Conservation (phyloP, 2,113 vertebrate genomes). For the Cephalopholis sonnerati region DNA sequence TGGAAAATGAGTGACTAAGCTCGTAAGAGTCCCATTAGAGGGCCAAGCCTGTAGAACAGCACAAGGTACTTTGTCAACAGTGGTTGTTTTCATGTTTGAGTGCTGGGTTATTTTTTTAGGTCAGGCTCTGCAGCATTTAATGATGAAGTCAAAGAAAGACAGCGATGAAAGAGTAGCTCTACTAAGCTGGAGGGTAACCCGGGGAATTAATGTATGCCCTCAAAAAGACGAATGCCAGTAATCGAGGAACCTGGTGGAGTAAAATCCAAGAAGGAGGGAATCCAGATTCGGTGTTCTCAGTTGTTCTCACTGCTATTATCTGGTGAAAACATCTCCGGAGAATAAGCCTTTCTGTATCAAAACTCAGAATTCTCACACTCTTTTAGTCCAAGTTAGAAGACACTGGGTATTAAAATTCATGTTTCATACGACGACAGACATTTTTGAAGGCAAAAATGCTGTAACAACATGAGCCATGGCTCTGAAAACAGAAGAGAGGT, state of each 20-base stretch:
- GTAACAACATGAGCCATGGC: neutral
- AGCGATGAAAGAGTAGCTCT: slow-evolving; percentile 27
- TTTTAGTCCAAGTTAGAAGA: neutral
- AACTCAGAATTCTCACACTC: neutral
- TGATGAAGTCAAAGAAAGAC: slow-evolving; percentile 36
- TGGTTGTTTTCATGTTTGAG: slow-evolving; percentile 37
- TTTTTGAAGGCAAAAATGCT: neutral
- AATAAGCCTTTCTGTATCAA: slow-evolving; percentile 5
- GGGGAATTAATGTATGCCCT: slow-evolving; percentile 21
- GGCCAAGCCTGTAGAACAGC: neutral
- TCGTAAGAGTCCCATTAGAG: slow-evolving; percentile 12
- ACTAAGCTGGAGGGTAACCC: slow-evolving; percentile 22
- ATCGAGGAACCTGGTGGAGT: slow-evolving; percentile 27
- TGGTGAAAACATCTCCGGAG: neutral
- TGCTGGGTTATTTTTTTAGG: slow-evolving; percentile 34
- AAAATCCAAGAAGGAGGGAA: slow-evolving; percentile 18
- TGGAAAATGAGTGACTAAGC: neutral
- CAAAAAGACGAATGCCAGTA: slow-evolving; percentile 20
- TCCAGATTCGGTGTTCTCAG: neutral
- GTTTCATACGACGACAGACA: neutral
- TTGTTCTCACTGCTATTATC: neutral
- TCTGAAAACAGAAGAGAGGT: slow-evolving; percentile 37
- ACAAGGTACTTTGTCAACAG: slow-evolving; percentile 7
- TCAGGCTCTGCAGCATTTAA: slow-evolving; percentile 49
- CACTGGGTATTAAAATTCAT: slow-evolving; percentile 9